Evolutionary conservation across 2,888 invertebrate genomes (phyloP).

Genomic region (Hydropsyche betteni): DNA sequence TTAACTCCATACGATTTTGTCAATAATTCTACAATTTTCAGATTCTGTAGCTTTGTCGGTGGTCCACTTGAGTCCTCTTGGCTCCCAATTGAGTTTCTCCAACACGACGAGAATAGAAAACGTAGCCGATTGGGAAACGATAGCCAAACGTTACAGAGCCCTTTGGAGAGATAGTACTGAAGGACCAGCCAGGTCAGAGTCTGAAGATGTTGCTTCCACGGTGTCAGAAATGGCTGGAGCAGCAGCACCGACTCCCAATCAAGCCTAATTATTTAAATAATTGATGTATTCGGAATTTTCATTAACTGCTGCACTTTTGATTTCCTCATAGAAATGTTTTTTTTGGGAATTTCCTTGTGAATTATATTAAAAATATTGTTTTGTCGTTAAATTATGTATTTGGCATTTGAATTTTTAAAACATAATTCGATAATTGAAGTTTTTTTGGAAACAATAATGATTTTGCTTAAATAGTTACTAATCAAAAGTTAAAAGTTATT

Average conservation of each 20-base stretch:
- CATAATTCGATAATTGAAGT: no score
- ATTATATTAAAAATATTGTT: no score
- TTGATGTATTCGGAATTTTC: no score
- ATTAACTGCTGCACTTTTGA: no score
- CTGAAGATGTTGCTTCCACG: conserved; percentile 61
- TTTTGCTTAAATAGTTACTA: no score
- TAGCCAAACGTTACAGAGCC: conserved; percentile 87
- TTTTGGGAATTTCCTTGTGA: no score
- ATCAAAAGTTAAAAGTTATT: no score
- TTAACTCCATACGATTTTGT: not conserved
- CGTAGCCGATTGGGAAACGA: conserved; percentile 91
- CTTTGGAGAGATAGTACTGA: conserved; percentile 64
- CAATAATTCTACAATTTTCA: conserved; percentile 53
- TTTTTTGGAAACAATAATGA: no score
- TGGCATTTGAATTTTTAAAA: no score
- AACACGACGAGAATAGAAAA: conserved; percentile 84
- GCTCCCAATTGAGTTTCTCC: conserved; percentile 85
- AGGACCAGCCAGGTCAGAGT: conserved; percentile 54
- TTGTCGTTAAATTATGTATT: no score
- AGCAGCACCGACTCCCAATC: conserved; percentile 25
- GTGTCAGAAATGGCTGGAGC: conserved; percentile 56
- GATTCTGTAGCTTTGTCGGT: conserved; percentile 83
- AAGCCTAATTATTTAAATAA: not conserved
- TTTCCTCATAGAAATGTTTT: no score
- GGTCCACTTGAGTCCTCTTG: conserved; percentile 83